Conservation (phyloP, 37 sponge, comb jelly and placozoan genomes). For the Oscarella lobularis region DNA sequence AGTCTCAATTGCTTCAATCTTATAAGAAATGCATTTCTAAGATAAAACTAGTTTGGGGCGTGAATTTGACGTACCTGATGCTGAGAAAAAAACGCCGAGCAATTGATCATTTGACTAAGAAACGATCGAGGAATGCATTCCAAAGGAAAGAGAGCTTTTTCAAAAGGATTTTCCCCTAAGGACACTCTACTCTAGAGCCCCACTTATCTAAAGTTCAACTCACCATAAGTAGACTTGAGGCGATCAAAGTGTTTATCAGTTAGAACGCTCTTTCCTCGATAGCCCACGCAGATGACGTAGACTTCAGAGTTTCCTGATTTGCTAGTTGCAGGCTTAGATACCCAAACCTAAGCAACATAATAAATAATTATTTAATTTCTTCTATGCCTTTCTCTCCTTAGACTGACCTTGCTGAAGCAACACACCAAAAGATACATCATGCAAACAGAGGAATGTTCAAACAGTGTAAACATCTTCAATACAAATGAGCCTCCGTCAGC, state of each 20-base stretch:
- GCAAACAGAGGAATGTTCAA: constrained; percentile 59
- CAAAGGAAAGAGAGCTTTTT: background rate
- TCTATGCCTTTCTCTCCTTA: background rate
- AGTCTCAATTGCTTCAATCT: too few relatives aligned
- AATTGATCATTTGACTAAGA: background rate
- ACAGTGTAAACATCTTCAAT: constrained; percentile 71
- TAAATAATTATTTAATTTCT: constrained; percentile 4
- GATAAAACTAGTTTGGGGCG: too few relatives aligned
- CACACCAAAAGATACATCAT: constrained; percentile 68
- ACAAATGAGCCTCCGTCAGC: constrained; percentile 49
- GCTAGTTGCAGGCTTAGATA: constrained; percentile 78
- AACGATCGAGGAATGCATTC: background rate
- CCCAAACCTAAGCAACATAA: constrained; percentile 41
- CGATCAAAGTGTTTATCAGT: background rate
- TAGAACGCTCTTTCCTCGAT: constrained; percentile 4
- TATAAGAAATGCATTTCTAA: too few relatives aligned
- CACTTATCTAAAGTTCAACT: too few relatives aligned
- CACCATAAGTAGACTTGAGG: background rate
- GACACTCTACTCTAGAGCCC: too few relatives aligned
- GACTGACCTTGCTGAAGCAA: constrained; percentile 67
- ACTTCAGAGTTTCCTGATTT: constrained; percentile 78
- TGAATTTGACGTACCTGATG: background rate
- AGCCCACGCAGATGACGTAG: constrained; percentile 71
- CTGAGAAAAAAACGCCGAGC: background rate
- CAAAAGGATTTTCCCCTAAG: too few relatives aligned